Percentiles rank a stretch among this genome's conserved stretches.
Evolutionary conservation across 2,888 invertebrate species (phyloP).

Genomic region (Siphlonurus alternatus): DNA sequence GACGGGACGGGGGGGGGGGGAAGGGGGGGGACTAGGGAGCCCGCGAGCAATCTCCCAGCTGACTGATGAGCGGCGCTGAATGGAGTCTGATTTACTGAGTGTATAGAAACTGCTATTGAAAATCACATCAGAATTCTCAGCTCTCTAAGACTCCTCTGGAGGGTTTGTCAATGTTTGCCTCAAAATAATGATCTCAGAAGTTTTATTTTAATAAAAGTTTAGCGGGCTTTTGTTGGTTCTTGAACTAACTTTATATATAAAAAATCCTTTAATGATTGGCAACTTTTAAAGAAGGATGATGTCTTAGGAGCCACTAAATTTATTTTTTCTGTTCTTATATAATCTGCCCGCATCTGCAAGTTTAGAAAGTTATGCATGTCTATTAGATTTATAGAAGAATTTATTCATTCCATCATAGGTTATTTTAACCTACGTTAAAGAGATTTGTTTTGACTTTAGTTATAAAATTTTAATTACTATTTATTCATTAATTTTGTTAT

Average conservation of each 20-base stretch:
- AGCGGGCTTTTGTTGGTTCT: neutral
- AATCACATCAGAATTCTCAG: neutral
- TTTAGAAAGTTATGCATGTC: too few species aligned
- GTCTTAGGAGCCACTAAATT: neutral
- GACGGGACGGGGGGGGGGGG: too few species aligned
- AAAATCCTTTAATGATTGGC: neutral
- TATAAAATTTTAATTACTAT: too few species aligned
- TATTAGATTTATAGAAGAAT: too few species aligned
- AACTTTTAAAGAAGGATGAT: neutral
- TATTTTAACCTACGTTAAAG: too few species aligned
- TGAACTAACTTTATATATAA: neutral
- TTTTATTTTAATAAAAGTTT: neutral
- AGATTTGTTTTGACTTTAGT: too few species aligned
- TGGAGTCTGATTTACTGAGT: neutral
- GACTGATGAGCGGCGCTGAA: neutral
- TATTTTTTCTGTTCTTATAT: neutral
- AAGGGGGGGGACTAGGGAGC: too few species aligned
- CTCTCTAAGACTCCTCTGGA: neutral
- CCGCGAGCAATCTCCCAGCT: too few species aligned
- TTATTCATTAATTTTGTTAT: too few species aligned
- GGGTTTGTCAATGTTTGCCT: neutral
- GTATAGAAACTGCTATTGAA: neutral
- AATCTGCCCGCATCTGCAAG: neutral
- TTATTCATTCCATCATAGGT: too few species aligned
- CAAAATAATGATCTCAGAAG: neutral